Evolutionary conservation across 2,113 vertebrate genomes (phyloP).

Genomic region (Pollachius pollachius): DNA sequence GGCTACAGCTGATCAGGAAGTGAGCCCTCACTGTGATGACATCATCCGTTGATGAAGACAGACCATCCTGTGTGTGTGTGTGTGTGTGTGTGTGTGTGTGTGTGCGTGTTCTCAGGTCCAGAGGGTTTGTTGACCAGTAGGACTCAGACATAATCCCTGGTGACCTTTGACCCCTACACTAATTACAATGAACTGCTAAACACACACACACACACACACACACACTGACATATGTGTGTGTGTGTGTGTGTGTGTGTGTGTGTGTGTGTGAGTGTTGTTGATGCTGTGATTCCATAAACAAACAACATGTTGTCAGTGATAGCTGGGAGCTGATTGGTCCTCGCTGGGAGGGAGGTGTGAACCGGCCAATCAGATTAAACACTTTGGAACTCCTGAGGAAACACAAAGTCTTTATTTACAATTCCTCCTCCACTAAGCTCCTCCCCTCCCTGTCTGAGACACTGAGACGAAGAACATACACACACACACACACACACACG

Average conservation of each 20-base stretch:
- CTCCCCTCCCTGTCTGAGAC: too few species aligned
- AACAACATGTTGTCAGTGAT: background rate
- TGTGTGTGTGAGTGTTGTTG: slow-evolving; percentile 3
- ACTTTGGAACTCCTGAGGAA: too few species aligned
- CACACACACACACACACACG: too few species aligned
- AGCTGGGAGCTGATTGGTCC: background rate
- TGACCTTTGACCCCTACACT: slow-evolving; percentile 64
- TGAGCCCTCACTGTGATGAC: too few species aligned
- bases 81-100: slow-evolving; percentile 5
- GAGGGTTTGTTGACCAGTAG: slow-evolving; percentile 43
- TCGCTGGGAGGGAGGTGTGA: too few species aligned
- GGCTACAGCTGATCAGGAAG: too few species aligned
- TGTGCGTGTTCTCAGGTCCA: background rate
- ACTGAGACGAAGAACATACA: too few species aligned
- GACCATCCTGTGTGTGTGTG: background rate
- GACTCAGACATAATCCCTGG: slow-evolving; percentile 51
- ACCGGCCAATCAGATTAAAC: too few species aligned
- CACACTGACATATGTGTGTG: background rate
- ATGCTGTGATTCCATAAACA: background rate
- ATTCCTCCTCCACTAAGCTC: too few species aligned
- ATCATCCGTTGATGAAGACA: background rate
- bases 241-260: slow-evolving; percentile 15
- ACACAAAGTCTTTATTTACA: too few species aligned
- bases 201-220: too few species aligned
- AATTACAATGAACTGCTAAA: slow-evolving; percentile 49